A percentile compares a stretch with the other conserved stretches of the same genome.
These are phyloP conservation scores for Dolichopus griseipennis DNA, from an alignment of 2,888 invertebrate species.

Conservation along the genomic window DNA sequence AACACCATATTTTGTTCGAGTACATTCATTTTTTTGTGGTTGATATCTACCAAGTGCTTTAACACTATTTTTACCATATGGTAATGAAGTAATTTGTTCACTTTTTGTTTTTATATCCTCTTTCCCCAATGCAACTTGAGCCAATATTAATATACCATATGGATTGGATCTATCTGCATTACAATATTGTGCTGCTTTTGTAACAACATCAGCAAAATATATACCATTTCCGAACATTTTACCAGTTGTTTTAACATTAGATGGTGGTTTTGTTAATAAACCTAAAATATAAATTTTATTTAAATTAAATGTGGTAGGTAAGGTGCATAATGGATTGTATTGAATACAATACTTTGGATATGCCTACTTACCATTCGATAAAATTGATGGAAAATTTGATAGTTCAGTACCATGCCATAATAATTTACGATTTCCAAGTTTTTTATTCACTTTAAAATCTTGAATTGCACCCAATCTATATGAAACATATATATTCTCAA, in stretches of 20 bases:
- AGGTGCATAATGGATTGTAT: too few species aligned
- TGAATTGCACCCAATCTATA: conserved; percentile 64
- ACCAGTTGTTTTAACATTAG: conserved; percentile 81
- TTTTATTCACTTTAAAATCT: conserved; percentile 70
- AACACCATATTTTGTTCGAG: conserved; percentile 29
- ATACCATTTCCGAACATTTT: conserved; percentile 96
- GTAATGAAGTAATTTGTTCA: conserved; percentile 62
- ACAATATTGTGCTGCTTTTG: conserved; percentile 71
- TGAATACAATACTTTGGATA: too few species aligned
- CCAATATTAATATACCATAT: conserved; percentile 64
- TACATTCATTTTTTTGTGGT: conserved; percentile 62
- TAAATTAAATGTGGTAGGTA: not conserved
- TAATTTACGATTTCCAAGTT: conserved; percentile 69
- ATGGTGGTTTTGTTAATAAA: conserved; percentile 52
- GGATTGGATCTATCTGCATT: conserved; percentile 55
- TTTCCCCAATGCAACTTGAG: conserved; percentile 65
- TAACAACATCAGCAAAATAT: conserved; percentile 52
- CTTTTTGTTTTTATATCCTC: conserved; percentile 64
- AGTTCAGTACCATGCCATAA: conserved; percentile 90
- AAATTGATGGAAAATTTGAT: conserved; percentile 86
- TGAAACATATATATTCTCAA: conserved; percentile 51
- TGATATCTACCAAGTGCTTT: conserved; percentile 73
- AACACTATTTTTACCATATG: conserved; percentile 70
- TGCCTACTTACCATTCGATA: conserved; percentile 61
- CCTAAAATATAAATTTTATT: not conserved